A percentile compares a stretch with the other conserved stretches of the same genome.
Evolutionary conservation across 1,140 invertebrate species (phyloP).

Genomic region (Drosophila oshimai): DNA sequence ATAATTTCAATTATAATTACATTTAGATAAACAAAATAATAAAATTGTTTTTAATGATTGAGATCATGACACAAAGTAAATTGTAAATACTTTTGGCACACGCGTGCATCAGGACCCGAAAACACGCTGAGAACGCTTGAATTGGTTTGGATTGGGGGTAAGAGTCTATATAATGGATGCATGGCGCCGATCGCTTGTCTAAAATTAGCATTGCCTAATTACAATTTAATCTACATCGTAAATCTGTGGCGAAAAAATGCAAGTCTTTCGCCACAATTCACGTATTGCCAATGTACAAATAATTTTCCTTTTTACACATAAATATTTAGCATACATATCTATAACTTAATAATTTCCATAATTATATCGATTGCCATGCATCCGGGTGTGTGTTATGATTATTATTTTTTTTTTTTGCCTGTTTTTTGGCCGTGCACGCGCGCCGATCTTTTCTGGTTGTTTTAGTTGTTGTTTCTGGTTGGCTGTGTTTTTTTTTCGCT

Average conservation of each 20-base stretch:
- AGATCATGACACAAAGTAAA: constrained; percentile 73
- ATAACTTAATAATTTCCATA: constrained; percentile 40
- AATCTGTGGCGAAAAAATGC: constrained; percentile 12
- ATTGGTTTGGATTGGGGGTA: constrained; percentile 47
- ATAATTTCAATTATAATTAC: constrained; percentile 76
- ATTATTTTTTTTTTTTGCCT: constrained; percentile 32
- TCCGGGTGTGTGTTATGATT: constrained; percentile 25
- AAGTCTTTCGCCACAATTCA: constrained; percentile 40
- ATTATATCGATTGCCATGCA: constrained; percentile 41
- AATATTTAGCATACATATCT: constrained; percentile 35
- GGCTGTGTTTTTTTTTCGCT: constrained; percentile 4
- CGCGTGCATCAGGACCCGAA: constrained; percentile 55
- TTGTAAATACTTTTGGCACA: constrained; percentile 75
- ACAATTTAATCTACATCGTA: constrained; percentile 53
- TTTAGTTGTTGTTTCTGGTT: constrained; percentile 25
- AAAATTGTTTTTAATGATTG: constrained; percentile 69
- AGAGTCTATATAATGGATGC: constrained; percentile 47
- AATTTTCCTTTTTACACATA: constrained; percentile 32
- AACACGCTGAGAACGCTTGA: constrained; percentile 77
- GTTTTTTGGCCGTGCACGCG: constrained; percentile 47
- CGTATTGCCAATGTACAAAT: constrained; percentile 62
- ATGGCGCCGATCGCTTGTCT: constrained; percentile 22
- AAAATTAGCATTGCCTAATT: constrained; percentile 49
- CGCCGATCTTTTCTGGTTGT: constrained; percentile 40
- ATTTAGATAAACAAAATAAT: constrained; percentile 62